Evolutionary conservation across 2,888 invertebrate genomes (phyloP), one percentile per base, ranked within the genome.

Genomic region (Steromphala cineraria): DNA sequence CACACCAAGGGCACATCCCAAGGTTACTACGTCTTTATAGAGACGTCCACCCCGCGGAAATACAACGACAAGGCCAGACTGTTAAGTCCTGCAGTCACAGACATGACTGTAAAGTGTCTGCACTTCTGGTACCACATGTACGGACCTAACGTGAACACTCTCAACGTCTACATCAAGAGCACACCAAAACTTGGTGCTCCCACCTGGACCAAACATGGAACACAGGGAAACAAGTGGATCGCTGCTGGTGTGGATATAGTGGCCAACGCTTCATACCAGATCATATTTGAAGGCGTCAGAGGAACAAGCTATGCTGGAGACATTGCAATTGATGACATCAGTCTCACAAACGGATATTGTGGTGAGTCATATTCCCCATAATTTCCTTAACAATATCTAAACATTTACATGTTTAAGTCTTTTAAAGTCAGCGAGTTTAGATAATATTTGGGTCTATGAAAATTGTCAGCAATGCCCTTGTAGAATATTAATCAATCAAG

Each of bases 121-220:
- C 89, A 85, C 46, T 92, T 92, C 87, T 92, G 91, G 91, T 92
- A 91, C 81, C 91, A 91, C 80, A 92, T 92, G 92, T 91, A 90
- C 79, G 92, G 92, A 21, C 86, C 87, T 55, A 86, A 89, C 83
- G 86, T 90, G 8, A 87, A 88, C 67, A 87, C 88, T 0, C 84
- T 92, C 21, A 89, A 89, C 82, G 89, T 91, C 2, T 90, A 89
- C 78, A 67, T 87, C 52, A 86, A 86, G 77, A 78, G 81, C 2
- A 85, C 87, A 28, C 78, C 82, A 36, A 75, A 79, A 0, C 80
- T 83, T 5, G 88, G 88, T 4, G 78, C 81, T 3, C 86, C 86
- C 0, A 84, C 89, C 3, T 92, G 91, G 91, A 85, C 84, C 0
- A 86, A 84, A 53, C 88, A 85, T 28, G 90, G 90, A 17, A 89